These are phyloP conservation scores for Pyrocephalus nanus DNA, from an alignment of 2,797 vertebrate species.

Conservation along the genomic window DNA sequence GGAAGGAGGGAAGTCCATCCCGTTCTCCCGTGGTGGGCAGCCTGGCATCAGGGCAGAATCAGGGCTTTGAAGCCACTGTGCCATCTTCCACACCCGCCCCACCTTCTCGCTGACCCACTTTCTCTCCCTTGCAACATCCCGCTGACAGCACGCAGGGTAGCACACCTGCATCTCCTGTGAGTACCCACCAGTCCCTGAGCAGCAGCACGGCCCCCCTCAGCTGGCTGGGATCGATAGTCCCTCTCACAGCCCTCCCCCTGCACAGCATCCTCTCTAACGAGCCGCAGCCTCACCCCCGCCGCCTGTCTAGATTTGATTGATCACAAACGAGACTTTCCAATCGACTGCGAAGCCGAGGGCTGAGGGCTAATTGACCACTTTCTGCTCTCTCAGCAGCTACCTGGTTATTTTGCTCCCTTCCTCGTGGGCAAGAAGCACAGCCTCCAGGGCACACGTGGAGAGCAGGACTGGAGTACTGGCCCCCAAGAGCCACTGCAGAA, in stretches of 20 bases:
- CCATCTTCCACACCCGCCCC: background rate
- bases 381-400: constrained; percentile 9
- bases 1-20: background rate
- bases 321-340: background rate
- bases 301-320: background rate
- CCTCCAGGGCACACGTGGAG: background rate
- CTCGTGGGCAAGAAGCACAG: background rate
- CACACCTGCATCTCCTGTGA: background rate
- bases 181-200: background rate
- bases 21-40: background rate
- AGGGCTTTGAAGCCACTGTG: background rate
- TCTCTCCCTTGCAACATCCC: background rate
- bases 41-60: accelerated
- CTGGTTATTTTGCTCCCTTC: background rate
- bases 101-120: background rate
- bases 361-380: background rate
- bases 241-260: background rate
- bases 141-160: background rate
- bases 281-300: background rate
- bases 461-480: background rate
- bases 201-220: background rate
- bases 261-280: constrained; percentile 28
- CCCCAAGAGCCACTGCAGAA: background rate
- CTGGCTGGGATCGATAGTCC: background rate
- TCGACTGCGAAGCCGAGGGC: background rate